These are phyloP conservation scores for Cottoperca gobio DNA, from an alignment of 2,797 vertebrate species.

Conservation along the genomic window DNA sequence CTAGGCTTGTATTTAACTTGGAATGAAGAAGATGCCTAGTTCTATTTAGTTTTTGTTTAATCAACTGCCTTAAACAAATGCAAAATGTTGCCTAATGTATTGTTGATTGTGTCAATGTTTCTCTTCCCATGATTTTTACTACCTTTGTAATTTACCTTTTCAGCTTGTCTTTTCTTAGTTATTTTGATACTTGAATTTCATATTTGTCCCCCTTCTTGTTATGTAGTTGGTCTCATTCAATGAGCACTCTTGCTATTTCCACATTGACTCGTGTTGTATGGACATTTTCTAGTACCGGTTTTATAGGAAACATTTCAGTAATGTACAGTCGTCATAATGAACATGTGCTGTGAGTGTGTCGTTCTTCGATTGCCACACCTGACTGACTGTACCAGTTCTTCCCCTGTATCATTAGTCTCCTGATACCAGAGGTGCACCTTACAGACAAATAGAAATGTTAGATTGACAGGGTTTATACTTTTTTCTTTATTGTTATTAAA, in stretches of 20 bases:
- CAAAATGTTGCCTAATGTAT: slow-evolving; percentile 84
- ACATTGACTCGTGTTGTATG: slow-evolving; percentile 53
- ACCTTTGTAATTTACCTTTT: slow-evolving; percentile 79
- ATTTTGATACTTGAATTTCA: slow-evolving; percentile 86
- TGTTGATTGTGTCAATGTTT: slow-evolving; percentile 78
- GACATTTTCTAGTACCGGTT: slow-evolving; percentile 57
- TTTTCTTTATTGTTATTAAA: slow-evolving; percentile 76
- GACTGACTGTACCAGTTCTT: slow-evolving; percentile 73
- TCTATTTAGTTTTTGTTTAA: slow-evolving; percentile 77
- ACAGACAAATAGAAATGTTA: slow-evolving; percentile 78
- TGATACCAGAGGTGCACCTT: slow-evolving; percentile 79
- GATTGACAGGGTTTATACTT: slow-evolving; percentile 81
- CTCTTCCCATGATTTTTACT: slow-evolving; percentile 78
- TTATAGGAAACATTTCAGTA: slow-evolving; percentile 78
- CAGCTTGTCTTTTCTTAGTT: slow-evolving; percentile 79
- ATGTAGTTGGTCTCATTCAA: slow-evolving; percentile 61
- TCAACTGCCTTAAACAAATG: slow-evolving; percentile 84
- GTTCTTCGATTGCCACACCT: slow-evolving; percentile 39
- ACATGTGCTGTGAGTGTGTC: slow-evolving; percentile 51
- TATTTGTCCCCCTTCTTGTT: slow-evolving; percentile 60
- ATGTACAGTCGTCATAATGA: slow-evolving; percentile 57
- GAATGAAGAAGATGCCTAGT: slow-evolving; percentile 83
- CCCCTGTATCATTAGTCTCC: slow-evolving; percentile 70
- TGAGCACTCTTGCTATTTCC: slow-evolving; percentile 67
- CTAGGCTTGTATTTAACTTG: slow-evolving; percentile 80